Conservation (phyloP, 2,888 invertebrate genomes). For the Esperia sulphurella region DNA sequence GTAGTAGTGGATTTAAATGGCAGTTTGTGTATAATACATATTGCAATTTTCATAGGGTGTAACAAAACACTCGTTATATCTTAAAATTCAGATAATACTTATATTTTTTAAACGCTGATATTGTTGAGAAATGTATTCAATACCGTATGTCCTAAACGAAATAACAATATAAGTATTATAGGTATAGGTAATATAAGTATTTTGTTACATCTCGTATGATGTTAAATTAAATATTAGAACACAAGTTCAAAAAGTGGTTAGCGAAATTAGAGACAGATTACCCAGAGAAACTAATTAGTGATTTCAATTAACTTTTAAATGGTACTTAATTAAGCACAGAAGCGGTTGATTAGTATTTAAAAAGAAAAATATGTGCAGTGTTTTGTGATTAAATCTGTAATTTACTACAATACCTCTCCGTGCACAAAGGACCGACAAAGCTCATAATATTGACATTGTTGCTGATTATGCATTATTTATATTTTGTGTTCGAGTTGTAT, state of each 20-base stretch:
- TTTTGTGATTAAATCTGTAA: conserved; percentile 6
- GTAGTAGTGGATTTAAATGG: not conserved
- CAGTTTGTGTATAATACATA: conserved; percentile 25
- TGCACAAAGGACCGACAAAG: not conserved
- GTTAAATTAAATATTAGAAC: too few relatives aligned
- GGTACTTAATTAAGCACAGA: conserved; percentile 9
- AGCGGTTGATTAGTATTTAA: conserved; percentile 7
- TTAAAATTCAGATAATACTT: too few relatives aligned
- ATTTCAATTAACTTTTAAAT: not conserved
- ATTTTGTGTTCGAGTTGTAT: conserved; percentile 3
- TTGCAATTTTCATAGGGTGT: conserved; percentile 1
- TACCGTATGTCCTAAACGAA: too few relatives aligned
- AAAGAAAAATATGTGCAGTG: conserved; percentile 9
- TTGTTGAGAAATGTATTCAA: too few relatives aligned
- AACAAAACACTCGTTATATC: conserved; percentile 7
- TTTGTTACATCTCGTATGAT: too few relatives aligned
- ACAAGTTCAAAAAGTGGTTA: too few relatives aligned
- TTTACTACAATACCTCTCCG: not conserved
- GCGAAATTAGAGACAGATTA: too few relatives aligned
- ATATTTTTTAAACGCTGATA: too few relatives aligned
- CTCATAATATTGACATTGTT: not conserved
- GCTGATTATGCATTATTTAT: not conserved
- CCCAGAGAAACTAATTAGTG: not conserved
- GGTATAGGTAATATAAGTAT: too few relatives aligned
- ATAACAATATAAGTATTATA: too few relatives aligned